A percentile compares a stretch with the other conserved stretches of the same genome.
phyloP scores from a whole-genome alignment of 2,113 vertebrate genomes.

The Heteronetta atricapilla region DNA sequence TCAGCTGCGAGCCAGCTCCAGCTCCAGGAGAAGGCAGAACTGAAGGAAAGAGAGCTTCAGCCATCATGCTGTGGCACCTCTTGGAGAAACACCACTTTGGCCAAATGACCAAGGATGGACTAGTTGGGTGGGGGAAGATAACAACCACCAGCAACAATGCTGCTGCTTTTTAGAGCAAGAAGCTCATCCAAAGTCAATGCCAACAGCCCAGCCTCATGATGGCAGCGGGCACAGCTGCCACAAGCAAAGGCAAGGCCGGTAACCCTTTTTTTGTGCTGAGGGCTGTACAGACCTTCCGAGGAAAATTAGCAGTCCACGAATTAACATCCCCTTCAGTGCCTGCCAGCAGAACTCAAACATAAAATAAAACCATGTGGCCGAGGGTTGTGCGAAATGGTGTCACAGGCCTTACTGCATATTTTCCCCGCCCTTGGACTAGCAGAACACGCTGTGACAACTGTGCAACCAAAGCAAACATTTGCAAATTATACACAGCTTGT shows the following conservation, averaged over 20 bases:
- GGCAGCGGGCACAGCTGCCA: neutral
- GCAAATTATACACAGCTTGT: conserved; percentile 36
- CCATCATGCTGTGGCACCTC: neutral
- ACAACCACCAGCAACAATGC: neutral
- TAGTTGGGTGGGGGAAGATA: neutral
- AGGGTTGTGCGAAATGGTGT: conserved; percentile 46
- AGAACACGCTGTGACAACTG: conserved; percentile 44
- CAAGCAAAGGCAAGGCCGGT: neutral
- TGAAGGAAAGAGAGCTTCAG: neutral
- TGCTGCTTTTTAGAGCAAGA: neutral
- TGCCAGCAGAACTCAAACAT: conserved; percentile 56
- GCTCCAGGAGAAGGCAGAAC: neutral
- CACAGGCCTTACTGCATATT: conserved; percentile 30
- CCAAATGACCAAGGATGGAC: neutral
- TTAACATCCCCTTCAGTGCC: conserved; percentile 34
- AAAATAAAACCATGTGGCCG: conserved; percentile 57
- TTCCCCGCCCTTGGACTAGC: neutral
- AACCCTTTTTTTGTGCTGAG: neutral
- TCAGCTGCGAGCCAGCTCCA: neutral
- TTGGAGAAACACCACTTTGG: neutral
- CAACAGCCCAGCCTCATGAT: neutral
- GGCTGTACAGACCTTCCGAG: neutral
- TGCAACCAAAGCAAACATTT: conserved; percentile 50
- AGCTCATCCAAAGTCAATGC: neutral
- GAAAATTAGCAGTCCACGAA: conserved; percentile 40